phyloP scores from a whole-genome alignment of 2,888 invertebrate genomes.

The Sympetrum striolatum region DNA sequence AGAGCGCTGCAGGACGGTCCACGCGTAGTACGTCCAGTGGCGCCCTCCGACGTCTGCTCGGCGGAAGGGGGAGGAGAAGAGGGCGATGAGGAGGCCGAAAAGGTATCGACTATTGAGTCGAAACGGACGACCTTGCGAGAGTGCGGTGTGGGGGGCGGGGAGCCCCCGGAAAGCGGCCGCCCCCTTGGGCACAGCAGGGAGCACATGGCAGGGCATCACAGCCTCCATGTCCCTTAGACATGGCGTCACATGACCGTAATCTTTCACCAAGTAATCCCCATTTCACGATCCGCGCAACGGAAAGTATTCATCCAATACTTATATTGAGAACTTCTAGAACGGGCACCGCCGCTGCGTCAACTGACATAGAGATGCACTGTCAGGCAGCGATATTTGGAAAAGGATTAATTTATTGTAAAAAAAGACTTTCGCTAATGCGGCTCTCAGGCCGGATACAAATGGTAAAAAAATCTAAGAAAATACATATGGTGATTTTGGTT shows the following conservation, averaged over 20 bases:
- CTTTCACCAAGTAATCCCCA: too few relatives aligned
- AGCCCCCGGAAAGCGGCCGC: constrained; percentile 20
- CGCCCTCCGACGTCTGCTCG: background rate
- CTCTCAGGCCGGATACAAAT: too few relatives aligned
- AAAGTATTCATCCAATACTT: too few relatives aligned
- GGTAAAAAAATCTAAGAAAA: too few relatives aligned
- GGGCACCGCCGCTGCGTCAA: too few relatives aligned
- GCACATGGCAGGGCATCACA: constrained; percentile 21
- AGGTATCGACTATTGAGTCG: constrained; percentile 69
- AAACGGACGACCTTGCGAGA: constrained; percentile 68
- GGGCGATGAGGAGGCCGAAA: constrained; percentile 56
- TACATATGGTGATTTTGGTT: too few relatives aligned
- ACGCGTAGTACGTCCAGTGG: background rate
- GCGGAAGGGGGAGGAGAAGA: background rate
- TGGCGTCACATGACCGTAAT: background rate
- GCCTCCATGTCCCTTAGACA: background rate
- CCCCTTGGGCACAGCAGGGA: constrained; percentile 44
- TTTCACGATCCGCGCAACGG: too few relatives aligned
- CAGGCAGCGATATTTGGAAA: too few relatives aligned
- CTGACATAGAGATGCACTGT: too few relatives aligned
- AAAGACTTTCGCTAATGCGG: too few relatives aligned
- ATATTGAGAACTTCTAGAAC: too few relatives aligned
- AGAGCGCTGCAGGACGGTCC: constrained; percentile 17
- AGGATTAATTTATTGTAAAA: too few relatives aligned
- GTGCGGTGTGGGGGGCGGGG: constrained; percentile 25